These are phyloP conservation scores for Bicyclus anynana DNA, from an alignment of 1,140 invertebrate species.

Conservation along the genomic window DNA sequence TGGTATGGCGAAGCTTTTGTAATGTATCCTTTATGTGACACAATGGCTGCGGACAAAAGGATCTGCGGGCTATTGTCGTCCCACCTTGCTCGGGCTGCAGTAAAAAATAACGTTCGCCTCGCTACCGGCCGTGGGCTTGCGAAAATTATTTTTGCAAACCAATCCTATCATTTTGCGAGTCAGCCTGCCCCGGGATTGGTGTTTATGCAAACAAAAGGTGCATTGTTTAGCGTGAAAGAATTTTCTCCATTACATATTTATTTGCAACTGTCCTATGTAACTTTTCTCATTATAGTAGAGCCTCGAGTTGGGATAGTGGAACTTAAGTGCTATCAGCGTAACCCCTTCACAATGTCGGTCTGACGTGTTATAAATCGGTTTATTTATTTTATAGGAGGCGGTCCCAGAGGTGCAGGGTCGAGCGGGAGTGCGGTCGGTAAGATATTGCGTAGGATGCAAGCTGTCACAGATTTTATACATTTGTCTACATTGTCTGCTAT, in stretches of 20 bases:
- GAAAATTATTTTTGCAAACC: slow-evolving; percentile 73
- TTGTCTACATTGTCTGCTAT: not conserved
- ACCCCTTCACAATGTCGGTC: slow-evolving; percentile 45
- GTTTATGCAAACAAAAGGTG: slow-evolving; percentile 47
- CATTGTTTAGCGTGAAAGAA: slow-evolving; percentile 40
- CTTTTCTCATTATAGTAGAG: slow-evolving; percentile 25
- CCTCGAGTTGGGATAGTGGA: not conserved
- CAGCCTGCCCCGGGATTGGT: slow-evolving; percentile 48
- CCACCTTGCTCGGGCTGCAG: slow-evolving; percentile 39
- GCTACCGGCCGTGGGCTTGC: slow-evolving; percentile 59
- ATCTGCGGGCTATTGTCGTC: slow-evolving; percentile 43
- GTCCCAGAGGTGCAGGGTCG: slow-evolving; percentile 43
- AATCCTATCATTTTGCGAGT: slow-evolving; percentile 54
- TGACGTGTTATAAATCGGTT: slow-evolving; percentile 68
- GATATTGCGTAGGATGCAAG: slow-evolving; percentile 45
- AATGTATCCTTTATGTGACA: slow-evolving; percentile 64
- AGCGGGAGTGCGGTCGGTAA: slow-evolving; percentile 39
- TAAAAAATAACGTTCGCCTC: slow-evolving; percentile 46
- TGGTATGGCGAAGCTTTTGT: slow-evolving; percentile 60
- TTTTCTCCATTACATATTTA: slow-evolving; percentile 33
- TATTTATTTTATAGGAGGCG: slow-evolving; percentile 74
- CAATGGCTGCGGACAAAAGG: slow-evolving; percentile 62
- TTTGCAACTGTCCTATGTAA: slow-evolving; percentile 35
- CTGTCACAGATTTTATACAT: slow-evolving; percentile 1
- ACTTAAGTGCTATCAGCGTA: slow-evolving; percentile 55